phyloP scores from a whole-genome alignment of 2,113 vertebrate genomes.

The Nothocercus julius region DNA sequence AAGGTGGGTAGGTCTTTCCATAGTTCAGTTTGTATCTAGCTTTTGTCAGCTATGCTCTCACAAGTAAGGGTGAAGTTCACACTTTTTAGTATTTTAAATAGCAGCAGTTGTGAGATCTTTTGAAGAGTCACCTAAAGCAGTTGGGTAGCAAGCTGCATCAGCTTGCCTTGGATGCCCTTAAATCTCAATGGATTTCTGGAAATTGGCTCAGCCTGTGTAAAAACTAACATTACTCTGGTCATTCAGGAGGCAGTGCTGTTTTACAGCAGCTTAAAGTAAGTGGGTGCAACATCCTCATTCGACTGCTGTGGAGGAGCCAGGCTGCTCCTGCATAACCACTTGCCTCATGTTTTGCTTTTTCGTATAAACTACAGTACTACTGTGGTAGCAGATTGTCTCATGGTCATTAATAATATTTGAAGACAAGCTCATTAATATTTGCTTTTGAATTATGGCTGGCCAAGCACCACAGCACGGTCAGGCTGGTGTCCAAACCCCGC shows the following conservation, averaged over 20 bases:
- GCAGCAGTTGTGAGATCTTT: neutral
- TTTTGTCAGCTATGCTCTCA: neutral
- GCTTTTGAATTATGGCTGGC: neutral
- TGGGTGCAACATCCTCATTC: rapidly evolving
- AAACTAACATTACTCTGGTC: neutral
- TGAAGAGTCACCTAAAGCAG: neutral
- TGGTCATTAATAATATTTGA: neutral
- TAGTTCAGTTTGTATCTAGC: neutral
- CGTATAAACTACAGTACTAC: neutral
- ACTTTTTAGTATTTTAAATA: neutral
- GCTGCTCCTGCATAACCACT: neutral
- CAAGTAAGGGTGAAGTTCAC: neutral
- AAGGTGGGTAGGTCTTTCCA: neutral
- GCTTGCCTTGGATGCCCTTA: neutral
- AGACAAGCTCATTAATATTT: neutral
- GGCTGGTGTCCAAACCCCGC: neutral
- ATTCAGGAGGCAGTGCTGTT: neutral
- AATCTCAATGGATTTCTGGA: neutral
- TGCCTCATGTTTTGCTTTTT: neutral
- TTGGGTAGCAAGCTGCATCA: neutral
- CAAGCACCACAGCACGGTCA: neutral
- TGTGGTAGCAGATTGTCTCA: neutral
- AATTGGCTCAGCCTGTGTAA: neutral
- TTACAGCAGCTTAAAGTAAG: neutral
- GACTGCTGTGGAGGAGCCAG: neutral